Base-by-base conservation (phyloP, 2,888 invertebrate genomes). In the Drosophila putrida region DNA sequence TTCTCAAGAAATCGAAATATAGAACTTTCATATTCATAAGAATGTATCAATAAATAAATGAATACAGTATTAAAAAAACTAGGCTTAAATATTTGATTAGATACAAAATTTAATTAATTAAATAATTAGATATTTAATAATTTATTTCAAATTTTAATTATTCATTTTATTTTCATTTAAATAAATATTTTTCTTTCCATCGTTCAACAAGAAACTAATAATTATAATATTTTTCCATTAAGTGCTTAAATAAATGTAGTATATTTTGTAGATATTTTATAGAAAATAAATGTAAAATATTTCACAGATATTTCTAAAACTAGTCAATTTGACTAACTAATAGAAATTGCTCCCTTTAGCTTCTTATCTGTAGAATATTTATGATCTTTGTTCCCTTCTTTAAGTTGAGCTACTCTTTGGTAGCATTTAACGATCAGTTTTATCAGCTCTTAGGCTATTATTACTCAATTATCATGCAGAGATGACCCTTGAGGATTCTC, bases 381-480 rank as follows among this genome's bases (percentile, higher is more conserved):
- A 35, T 49, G 49, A 35, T 49, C 35, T 31, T 6, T 47, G 47
- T 3, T 33, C 31, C 47, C 47, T 33, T 27, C 31, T 15, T 20
- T 6, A 9, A 9, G 15, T 11, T 33, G 2, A 33, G 47, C 47
- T 33, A 20, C 47, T 11, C 31, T 33, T 47, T 35, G 20, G 11
- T 33, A 35, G 49, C 33, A 49, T 25, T 49, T 49, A 35, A 49
- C 35, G 49, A 49, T 33, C 35, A 6, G 20, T 49, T 49, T 49
- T 35, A 49, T 49, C 49, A 49, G 49, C 49, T 49, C 20, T 49
- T 49, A 49, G 47, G 6, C 15, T 33, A 20, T 11, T 35, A 35
- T 49, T 35, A 49, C 49, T 49, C 49, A 49, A 35, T 49, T 49
- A 35, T 49, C 33, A 20, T 2, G 47, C 15, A 20, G 6, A 11